These are phyloP conservation scores for Chrysolina haemoptera DNA, from an alignment of 2,888 invertebrate genomes.

Conservation along the genomic window DNA sequence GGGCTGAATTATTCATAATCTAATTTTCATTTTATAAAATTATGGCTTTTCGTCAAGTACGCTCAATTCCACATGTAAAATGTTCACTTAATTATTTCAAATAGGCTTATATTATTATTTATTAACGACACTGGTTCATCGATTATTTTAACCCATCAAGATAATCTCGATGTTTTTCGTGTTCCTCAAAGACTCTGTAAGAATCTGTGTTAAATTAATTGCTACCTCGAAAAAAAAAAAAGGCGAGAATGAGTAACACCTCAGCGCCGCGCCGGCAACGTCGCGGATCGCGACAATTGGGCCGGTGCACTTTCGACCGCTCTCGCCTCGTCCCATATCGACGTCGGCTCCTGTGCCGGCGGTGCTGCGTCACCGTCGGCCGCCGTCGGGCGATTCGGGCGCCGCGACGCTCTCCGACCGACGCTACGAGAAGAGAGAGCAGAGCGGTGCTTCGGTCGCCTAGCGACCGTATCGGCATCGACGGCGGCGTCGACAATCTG, in stretches of 20 bases:
- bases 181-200: not conserved
- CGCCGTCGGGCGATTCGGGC: not conserved
- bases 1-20: too few species aligned
- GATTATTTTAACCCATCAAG: not conserved
- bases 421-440: not conserved
- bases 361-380: constrained; percentile 6
- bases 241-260: not conserved
- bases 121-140: not conserved
- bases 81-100: too few species aligned
- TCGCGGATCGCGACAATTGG: constrained; percentile 2
- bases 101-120: too few species aligned
- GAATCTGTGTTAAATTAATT: not conserved
- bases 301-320: constrained; percentile 27
- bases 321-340: constrained; percentile 25
- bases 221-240: not conserved
- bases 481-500: constrained; percentile 42
- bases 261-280: not conserved
- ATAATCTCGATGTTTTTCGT: not conserved
- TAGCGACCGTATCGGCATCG: constrained; percentile 31
- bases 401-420: not conserved
- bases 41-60: too few species aligned
- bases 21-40: too few species aligned
- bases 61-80: too few species aligned
- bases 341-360: constrained; percentile 19
- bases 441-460: constrained; percentile 30